Conservation (phyloP, 53 echinoderm and acorn worm species). For the Apostichopus leukothele region DNA sequence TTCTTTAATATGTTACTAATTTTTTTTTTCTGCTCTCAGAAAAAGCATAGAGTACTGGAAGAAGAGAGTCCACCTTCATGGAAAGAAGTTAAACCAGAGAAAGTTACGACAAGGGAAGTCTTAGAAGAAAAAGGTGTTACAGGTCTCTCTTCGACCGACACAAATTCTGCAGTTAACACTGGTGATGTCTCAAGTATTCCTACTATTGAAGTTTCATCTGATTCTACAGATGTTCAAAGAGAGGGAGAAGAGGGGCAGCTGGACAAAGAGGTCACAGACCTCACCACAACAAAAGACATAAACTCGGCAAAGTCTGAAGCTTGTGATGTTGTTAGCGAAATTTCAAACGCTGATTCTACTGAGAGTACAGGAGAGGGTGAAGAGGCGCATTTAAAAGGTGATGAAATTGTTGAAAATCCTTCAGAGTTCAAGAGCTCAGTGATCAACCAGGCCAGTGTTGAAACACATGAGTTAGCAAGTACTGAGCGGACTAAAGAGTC, state of each 20-base stretch:
- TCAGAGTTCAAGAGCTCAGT: not conserved
- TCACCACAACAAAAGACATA: too few species aligned
- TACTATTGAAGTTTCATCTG: not conserved
- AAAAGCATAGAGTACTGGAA: not conserved
- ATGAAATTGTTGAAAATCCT: not conserved
- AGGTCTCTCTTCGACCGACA: too few species aligned
- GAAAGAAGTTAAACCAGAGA: not conserved
- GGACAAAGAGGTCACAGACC: not conserved
- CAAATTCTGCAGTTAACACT: too few species aligned
- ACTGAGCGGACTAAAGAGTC: not conserved
- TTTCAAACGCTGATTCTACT: too few species aligned
- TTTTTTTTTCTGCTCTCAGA: not conserved
- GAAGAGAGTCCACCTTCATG: not conserved
- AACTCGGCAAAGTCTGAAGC: too few species aligned
- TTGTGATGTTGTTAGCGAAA: too few species aligned
- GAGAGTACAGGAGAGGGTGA: too few species aligned
- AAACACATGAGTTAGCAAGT: not conserved
- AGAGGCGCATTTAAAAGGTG: not conserved
- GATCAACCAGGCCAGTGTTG: not conserved
- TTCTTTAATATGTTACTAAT: too few species aligned
- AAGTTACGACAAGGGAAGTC: too few species aligned
- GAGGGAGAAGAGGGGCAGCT: not conserved
- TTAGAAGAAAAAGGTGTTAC: too few species aligned
- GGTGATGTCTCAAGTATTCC: not conserved
- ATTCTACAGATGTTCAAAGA: not conserved